These are phyloP conservation scores for Bugulina stolonifera DNA, from an alignment of 2,888 invertebrate species.

Conservation along the genomic window DNA sequence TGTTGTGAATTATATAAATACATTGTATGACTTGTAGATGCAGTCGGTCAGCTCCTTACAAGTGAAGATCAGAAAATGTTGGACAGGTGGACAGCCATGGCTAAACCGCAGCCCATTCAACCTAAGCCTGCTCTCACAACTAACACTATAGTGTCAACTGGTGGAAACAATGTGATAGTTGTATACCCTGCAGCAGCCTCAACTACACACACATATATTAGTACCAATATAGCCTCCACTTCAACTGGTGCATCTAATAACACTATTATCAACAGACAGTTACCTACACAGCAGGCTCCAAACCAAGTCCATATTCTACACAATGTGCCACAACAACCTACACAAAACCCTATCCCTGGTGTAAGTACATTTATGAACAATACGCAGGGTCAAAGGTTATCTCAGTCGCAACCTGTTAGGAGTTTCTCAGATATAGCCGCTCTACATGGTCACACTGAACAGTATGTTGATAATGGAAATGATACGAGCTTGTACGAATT, in stretches of 20 bases:
- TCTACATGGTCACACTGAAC: not conserved
- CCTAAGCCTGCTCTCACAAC: conserved; percentile 3
- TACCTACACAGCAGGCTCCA: not conserved
- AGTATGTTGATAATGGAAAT: not conserved
- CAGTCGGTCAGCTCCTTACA: conserved; percentile 31
- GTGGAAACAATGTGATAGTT: conserved; percentile 7
- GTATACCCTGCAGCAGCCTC: not conserved
- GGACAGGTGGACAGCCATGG: conserved; percentile 47
- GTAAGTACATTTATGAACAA: not conserved
- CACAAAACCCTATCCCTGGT: not conserved
- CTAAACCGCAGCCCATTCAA: conserved; percentile 20
- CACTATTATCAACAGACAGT: not conserved
- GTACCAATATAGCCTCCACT: not conserved
- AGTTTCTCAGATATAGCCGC: conserved; percentile 22
- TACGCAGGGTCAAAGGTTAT: not conserved
- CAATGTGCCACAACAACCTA: not conserved
- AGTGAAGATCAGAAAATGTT: conserved; percentile 45
- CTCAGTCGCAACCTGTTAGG: not conserved
- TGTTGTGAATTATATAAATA: too few relatives aligned
- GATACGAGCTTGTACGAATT: conserved; percentile 13
- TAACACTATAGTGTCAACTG: conserved; percentile 19
- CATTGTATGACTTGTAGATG: not conserved
- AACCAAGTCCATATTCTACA: not conserved
- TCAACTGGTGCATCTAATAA: not conserved
- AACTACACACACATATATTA: not conserved